Evolutionary conservation across 2,797 vertebrate genomes (phyloP).

Genomic region (Sorex maritimensis): DNA sequence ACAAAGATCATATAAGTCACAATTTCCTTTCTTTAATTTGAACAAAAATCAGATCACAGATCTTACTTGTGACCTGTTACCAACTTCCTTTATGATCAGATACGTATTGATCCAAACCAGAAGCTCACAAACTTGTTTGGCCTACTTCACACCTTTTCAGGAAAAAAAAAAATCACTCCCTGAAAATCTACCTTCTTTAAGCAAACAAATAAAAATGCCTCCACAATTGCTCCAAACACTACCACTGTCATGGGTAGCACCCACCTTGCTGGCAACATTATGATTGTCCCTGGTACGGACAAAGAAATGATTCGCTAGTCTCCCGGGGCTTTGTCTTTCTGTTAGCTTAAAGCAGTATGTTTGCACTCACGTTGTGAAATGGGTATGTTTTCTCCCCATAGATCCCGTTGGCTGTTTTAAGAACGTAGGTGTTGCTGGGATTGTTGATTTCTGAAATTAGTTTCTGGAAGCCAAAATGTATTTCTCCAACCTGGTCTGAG

Average conservation of each 20-base stretch:
- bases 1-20: not conserved
- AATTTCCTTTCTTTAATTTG: not conserved
- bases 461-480: conserved; percentile 84
- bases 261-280: not conserved
- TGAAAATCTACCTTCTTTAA: too few relatives aligned
- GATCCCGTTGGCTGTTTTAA: conserved; percentile 88
- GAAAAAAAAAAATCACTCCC: too few relatives aligned
- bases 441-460: conserved; percentile 86
- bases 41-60: not conserved
- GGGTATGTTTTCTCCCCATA: conserved; percentile 88
- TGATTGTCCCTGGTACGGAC: not conserved
- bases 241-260: too few relatives aligned
- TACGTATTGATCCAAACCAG: not conserved
- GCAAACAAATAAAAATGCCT: not conserved
- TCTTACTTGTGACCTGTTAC: not conserved
- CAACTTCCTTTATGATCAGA: not conserved
- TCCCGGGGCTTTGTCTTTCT: not conserved
- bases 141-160: too few relatives aligned
- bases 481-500: conserved; percentile 72
- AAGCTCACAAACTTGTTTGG: too few relatives aligned
- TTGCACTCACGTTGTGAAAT: conserved; percentile 73
- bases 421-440: conserved; percentile 79
- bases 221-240: too few relatives aligned
- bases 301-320: not conserved
- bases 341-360: not conserved